A percentile compares a stretch with the other conserved stretches of the same genome.
These are phyloP conservation scores for Athetis lepigone DNA, from an alignment of 2,888 invertebrate genomes.

Conservation along the genomic window DNA sequence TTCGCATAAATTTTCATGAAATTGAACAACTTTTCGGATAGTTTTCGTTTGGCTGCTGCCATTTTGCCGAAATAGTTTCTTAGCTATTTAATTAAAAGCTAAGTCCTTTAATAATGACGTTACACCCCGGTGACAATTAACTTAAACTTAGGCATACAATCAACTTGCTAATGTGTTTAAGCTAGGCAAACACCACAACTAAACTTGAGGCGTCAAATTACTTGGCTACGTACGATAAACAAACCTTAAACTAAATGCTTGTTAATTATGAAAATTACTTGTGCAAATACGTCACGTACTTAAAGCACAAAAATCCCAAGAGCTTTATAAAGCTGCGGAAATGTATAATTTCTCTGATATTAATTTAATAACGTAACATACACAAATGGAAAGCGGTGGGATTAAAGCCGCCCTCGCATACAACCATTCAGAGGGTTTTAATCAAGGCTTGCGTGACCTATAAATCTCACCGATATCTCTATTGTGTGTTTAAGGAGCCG, in stretches of 20 bases:
- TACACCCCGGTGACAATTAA: conserved; percentile 54
- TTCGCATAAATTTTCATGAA: conserved; percentile 76
- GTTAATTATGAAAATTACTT: conserved; percentile 41
- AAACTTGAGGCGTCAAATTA: conserved; percentile 53
- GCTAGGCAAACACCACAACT: conserved; percentile 52
- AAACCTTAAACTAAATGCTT: conserved; percentile 31
- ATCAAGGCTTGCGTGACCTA: conserved; percentile 80
- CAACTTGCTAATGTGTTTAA: conserved; percentile 63
- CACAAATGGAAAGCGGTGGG: conserved; percentile 68
- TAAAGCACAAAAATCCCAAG: conserved; percentile 27
- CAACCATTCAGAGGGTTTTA: conserved; percentile 75
- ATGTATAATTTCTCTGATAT: conserved; percentile 37
- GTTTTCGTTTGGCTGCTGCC: conserved; percentile 68
- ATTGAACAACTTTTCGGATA: conserved; percentile 74
- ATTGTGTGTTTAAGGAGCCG: conserved; percentile 71
- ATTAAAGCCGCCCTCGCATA: conserved; percentile 69
- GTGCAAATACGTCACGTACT: conserved; percentile 30
- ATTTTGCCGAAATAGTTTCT: conserved; percentile 76
- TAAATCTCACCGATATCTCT: conserved; percentile 77
- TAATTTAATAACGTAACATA: conserved; percentile 61
- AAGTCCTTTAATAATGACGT: conserved; percentile 68
- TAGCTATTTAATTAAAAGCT: conserved; percentile 74
- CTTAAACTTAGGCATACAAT: conserved; percentile 60
- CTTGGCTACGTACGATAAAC: conserved; percentile 44
- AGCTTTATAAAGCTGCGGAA: conserved; percentile 35